Percentiles rank a stretch among this genome's conserved stretches.
Conservation (phyloP, 2,888 invertebrate genomes). For the Lepetodrilus schrolli region DNA sequence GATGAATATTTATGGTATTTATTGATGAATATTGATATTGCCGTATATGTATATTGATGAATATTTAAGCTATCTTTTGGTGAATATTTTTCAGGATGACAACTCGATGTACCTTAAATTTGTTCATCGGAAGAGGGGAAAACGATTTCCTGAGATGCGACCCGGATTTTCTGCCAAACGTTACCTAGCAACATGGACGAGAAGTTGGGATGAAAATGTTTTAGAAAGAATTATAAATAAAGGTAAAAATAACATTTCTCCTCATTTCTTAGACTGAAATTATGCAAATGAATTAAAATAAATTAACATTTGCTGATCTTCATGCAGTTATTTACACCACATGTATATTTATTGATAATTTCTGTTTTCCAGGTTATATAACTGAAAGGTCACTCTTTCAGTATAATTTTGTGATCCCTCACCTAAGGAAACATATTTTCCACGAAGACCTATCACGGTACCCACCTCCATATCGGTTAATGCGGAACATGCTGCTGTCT, state of each 20-base stretch:
- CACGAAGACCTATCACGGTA: slow-evolving; percentile 73
- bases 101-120: slow-evolving; percentile 58
- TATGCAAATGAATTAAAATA: not conserved
- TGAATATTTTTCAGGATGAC: slow-evolving; percentile 40
- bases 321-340: not conserved
- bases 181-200: slow-evolving; percentile 73
- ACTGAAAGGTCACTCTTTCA: slow-evolving; percentile 71
- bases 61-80: too few relatives aligned
- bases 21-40: too few relatives aligned
- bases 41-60: too few relatives aligned
- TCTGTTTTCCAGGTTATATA: slow-evolving; percentile 63
- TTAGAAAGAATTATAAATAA: slow-evolving; percentile 70
- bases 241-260: slow-evolving; percentile 56
- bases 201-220: slow-evolving; percentile 70
- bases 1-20: too few relatives aligned
- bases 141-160: slow-evolving; percentile 65
- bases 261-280: not conserved
- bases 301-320: too few relatives aligned
- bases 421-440: slow-evolving; percentile 63
- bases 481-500: slow-evolving; percentile 72
- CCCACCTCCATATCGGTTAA: slow-evolving; percentile 72
- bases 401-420: slow-evolving; percentile 67
- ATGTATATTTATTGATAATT: not conserved
- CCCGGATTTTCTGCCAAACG: slow-evolving; percentile 75
- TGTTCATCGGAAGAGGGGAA: slow-evolving; percentile 53